These are phyloP conservation scores for Hirudo medicinalis DNA, from an alignment of 1,140 invertebrate genomes.

Conservation along the genomic window DNA sequence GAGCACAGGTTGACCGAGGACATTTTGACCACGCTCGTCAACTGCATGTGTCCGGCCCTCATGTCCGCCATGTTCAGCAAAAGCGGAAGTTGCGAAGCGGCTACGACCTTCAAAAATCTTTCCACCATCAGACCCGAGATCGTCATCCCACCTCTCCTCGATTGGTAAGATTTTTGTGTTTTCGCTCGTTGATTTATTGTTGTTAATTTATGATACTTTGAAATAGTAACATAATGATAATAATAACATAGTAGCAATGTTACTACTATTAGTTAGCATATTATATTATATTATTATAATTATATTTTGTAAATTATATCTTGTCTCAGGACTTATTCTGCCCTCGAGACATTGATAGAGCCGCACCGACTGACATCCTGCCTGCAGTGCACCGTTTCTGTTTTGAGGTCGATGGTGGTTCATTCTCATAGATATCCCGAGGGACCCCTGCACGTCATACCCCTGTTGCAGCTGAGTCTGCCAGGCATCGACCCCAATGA, in stretches of 20 bases:
- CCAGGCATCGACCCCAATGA: slow-evolving; percentile 86
- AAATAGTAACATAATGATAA: too few relatives aligned
- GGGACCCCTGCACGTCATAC: slow-evolving; percentile 64
- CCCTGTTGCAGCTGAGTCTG: slow-evolving; percentile 60
- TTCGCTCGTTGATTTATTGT: background rate
- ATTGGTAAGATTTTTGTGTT: slow-evolving; percentile 45
- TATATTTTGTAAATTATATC: too few relatives aligned
- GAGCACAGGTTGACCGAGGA: slow-evolving; percentile 59
- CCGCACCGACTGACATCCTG: slow-evolving; percentile 66
- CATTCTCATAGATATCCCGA: slow-evolving; percentile 50
- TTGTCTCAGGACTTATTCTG: slow-evolving; percentile 37
- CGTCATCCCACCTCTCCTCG: slow-evolving; percentile 66
- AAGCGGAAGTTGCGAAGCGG: slow-evolving; percentile 51
- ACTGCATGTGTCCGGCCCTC: slow-evolving; percentile 53
- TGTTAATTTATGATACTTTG: background rate
- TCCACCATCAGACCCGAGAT: slow-evolving; percentile 64
- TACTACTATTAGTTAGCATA: too few relatives aligned
- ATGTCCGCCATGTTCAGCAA: slow-evolving; percentile 65
- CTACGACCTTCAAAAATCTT: slow-evolving; percentile 57
- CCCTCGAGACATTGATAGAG: slow-evolving; percentile 71
- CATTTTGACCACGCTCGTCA: slow-evolving; percentile 71
- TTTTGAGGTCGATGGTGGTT: slow-evolving; percentile 46
- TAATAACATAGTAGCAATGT: too few relatives aligned
- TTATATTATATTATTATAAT: too few relatives aligned
- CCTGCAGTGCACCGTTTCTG: slow-evolving; percentile 60